These are phyloP conservation scores for Boleophthalmus pectinirostris DNA, from an alignment of 2,113 vertebrate genomes.

Conservation along the genomic window DNA sequence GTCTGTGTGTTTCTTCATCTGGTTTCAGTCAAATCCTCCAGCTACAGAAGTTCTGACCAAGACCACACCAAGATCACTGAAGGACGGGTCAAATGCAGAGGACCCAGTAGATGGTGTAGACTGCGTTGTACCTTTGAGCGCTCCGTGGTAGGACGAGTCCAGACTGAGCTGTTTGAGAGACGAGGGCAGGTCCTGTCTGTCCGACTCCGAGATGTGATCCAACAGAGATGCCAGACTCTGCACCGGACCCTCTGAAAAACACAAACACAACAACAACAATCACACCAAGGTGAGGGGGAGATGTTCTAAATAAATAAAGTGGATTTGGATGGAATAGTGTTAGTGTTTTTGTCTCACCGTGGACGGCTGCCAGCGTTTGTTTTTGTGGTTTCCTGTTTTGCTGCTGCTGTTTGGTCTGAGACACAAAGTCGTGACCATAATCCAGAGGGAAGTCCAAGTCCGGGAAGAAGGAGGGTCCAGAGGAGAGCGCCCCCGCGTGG, in stretches of 20 bases:
- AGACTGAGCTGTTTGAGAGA: conserved; percentile 84
- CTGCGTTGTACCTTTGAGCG: conserved; percentile 56
- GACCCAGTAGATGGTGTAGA: too few species aligned
- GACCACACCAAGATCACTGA: too few species aligned
- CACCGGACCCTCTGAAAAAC: conserved; percentile 64
- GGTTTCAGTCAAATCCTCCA: too few species aligned
- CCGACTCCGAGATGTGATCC: conserved; percentile 78
- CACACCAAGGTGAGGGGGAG: too few species aligned
- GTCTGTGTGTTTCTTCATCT: too few species aligned
- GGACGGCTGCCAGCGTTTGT: conserved; percentile 53
- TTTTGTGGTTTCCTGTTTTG: conserved; percentile 54
- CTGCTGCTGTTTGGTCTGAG: conserved; percentile 56
- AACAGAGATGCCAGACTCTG: conserved; percentile 81
- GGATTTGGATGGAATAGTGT: too few species aligned
- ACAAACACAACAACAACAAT: neutral
- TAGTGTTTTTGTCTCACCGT: conserved; percentile 52
- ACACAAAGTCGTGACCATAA: conserved; percentile 69
- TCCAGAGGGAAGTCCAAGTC: conserved; percentile 76
- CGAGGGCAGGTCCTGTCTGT: conserved; percentile 78
- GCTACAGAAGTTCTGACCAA: too few species aligned
- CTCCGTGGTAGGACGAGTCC: conserved; percentile 39
- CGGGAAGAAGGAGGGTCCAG: conserved; percentile 57
- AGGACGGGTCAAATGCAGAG: too few species aligned
- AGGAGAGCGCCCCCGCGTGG: conserved; percentile 46
- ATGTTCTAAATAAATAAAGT: too few species aligned